Evolutionary conservation across 2,797 vertebrate genomes (phyloP).

Genomic region (Semaprochilodus insignis): DNA sequence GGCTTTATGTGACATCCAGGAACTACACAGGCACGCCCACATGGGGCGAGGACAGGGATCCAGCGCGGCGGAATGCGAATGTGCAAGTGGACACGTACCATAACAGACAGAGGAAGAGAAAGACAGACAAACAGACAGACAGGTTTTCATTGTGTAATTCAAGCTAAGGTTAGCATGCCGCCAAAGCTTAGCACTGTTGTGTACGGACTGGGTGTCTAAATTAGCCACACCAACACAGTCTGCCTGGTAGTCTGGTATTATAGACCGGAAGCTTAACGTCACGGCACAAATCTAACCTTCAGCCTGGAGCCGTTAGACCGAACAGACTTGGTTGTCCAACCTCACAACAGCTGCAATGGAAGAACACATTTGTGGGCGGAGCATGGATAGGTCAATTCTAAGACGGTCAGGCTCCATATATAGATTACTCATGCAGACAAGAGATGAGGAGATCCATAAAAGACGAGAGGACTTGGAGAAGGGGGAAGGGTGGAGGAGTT

Average conservation of each 20-base stretch:
- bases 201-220: no score
- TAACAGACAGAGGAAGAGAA: no score
- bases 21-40: no score
- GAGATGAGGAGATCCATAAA: neutral
- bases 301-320: neutral
- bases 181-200: no score
- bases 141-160: no score
- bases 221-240: no score
- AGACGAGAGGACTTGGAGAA: neutral
- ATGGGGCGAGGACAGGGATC: no score
- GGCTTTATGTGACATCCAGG: no score
- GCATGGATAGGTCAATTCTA: neutral
- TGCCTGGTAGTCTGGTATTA: neutral
- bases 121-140: no score
- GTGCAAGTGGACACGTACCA: no score
- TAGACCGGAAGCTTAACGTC: neutral
- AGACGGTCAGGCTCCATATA: conserved; percentile 7
- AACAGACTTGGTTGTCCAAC: neutral
- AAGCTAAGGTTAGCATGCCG: no score
- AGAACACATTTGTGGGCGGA: neutral
- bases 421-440: conserved; percentile 15
- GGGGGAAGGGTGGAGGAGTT: neutral
- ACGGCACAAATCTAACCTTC: neutral
- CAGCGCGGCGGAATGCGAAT: no score
- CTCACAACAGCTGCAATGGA: neutral